phyloP scores from a whole-genome alignment of 2,888 invertebrate genomes.

The Frankliniella fusca region DNA sequence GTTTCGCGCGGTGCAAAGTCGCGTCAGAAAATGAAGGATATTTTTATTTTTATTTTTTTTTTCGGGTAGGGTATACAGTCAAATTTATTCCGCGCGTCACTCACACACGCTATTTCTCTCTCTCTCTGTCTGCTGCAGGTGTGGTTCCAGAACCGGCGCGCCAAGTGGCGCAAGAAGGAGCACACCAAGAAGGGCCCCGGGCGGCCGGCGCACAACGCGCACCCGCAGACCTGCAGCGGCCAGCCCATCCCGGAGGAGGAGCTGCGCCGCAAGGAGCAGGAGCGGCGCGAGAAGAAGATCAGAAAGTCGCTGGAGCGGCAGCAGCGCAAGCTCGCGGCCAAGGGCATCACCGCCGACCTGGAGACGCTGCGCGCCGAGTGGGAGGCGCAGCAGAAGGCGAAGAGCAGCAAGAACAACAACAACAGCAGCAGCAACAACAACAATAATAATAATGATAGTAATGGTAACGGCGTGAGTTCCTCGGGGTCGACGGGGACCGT shows the following conservation, averaged over 20 bases:
- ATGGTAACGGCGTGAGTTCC: background rate
- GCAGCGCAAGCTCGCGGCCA: conserved; percentile 76
- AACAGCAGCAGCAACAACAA: conserved; percentile 11
- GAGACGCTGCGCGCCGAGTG: conserved; percentile 81
- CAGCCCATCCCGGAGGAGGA: conserved; percentile 94
- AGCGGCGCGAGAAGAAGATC: conserved; percentile 84
- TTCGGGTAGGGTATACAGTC: too few relatives aligned
- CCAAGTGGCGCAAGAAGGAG: conserved; percentile 99
- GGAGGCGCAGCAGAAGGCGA: conserved; percentile 60
- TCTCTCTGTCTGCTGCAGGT: conserved; percentile 63
- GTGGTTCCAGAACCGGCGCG: conserved; percentile 99
- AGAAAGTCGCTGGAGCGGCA: conserved; percentile 88
- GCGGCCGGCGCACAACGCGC: conserved; percentile 95
- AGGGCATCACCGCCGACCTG: conserved; percentile 83
- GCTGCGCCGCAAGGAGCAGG: conserved; percentile 76
- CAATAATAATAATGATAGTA: background rate
- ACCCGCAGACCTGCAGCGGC: conserved; percentile 95
- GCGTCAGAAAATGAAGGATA: too few relatives aligned
- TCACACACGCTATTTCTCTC: too few relatives aligned
- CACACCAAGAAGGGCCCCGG: conserved; percentile 98
- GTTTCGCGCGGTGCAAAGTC: too few relatives aligned
- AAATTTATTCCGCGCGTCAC: too few relatives aligned
- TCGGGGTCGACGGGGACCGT: background rate
- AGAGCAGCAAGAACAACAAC: conserved; percentile 27
- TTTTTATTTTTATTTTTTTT: too few relatives aligned